Evolutionary conservation across 1,140 invertebrate genomes (phyloP).

Genomic region (Apolygus lucorum): DNA sequence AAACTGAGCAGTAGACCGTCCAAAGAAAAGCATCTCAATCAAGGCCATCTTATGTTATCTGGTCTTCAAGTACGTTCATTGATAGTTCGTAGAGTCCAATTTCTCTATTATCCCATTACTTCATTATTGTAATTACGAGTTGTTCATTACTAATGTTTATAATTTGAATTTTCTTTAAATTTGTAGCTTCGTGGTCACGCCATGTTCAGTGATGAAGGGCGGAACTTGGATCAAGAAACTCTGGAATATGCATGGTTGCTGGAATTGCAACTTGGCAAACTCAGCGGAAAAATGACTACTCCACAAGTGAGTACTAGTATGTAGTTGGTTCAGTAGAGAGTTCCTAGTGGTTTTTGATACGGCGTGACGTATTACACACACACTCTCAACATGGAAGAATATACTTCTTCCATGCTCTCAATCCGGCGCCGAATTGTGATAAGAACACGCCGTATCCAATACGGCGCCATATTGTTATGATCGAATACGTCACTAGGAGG

Average conservation of each 20-base stretch:
- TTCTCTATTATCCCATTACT: not conserved
- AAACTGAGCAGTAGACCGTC: conserved; percentile 43
- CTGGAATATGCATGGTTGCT: conserved; percentile 94
- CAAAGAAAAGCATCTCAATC: conserved; percentile 67
- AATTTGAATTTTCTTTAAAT: conserved; percentile 25
- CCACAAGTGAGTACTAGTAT: conserved; percentile 47
- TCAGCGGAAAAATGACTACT: conserved; percentile 67
- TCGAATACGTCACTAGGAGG: too few relatives aligned
- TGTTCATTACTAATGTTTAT: too few relatives aligned
- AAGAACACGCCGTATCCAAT: too few relatives aligned
- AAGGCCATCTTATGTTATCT: conserved; percentile 82
- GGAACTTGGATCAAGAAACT: conserved; percentile 84
- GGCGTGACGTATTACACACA: too few relatives aligned
- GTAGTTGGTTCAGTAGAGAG: not conserved
- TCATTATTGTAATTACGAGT: not conserved
- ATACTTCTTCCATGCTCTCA: too few relatives aligned
- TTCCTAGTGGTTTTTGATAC: not conserved
- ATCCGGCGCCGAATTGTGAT: too few relatives aligned
- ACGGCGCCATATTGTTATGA: too few relatives aligned
- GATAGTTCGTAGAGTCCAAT: too few relatives aligned
- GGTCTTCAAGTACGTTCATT: conserved; percentile 68
- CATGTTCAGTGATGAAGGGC: conserved; percentile 89
- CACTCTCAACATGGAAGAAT: too few relatives aligned
- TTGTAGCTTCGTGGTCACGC: conserved; percentile 79
- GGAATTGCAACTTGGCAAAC: conserved; percentile 71